A percentile compares a stretch with the other conserved stretches of the same genome.
phyloP scores from a whole-genome alignment of 1,140 invertebrate genomes.

The Drosophila nigrodunni region DNA sequence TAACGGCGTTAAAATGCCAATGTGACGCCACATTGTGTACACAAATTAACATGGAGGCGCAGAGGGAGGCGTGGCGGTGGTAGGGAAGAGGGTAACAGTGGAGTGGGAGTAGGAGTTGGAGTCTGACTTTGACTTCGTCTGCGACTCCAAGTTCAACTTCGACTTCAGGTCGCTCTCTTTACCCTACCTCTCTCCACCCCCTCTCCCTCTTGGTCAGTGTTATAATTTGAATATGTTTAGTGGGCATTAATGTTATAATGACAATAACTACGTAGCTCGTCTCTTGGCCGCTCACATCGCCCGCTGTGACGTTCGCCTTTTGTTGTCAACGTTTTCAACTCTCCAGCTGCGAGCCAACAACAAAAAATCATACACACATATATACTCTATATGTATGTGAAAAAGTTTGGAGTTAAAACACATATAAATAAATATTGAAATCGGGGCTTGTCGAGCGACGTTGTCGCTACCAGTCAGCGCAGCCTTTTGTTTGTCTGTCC shows the following conservation, averaged over 20 bases:
- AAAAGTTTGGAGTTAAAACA: conserved; percentile 12
- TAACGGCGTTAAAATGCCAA: conserved; percentile 84
- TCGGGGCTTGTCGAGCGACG: conserved; percentile 73
- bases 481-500: conserved; percentile 68
- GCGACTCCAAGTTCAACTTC: not conserved
- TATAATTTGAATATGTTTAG: conserved; percentile 84
- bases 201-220: conserved; percentile 55
- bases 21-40: conserved; percentile 84
- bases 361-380: conserved; percentile 34
- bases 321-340: conserved; percentile 68
- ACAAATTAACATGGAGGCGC: conserved; percentile 80
- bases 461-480: conserved; percentile 80
- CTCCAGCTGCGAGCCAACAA: conserved; percentile 42
- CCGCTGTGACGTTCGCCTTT: conserved; percentile 80
- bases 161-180: not conserved
- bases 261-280: conserved; percentile 77
- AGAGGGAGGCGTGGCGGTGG: not conserved
- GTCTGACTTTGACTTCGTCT: conserved; percentile 1
- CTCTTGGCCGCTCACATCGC: conserved; percentile 65
- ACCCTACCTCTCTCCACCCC: conserved; percentile 1
- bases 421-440: conserved; percentile 80
- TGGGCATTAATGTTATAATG: conserved; percentile 83
- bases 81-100: not conserved
- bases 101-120: conserved; percentile 7
- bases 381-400: not conserved